These are phyloP conservation scores for Diachrysia chrysitis DNA, from an alignment of 2,888 invertebrate genomes.

Conservation along the genomic window DNA sequence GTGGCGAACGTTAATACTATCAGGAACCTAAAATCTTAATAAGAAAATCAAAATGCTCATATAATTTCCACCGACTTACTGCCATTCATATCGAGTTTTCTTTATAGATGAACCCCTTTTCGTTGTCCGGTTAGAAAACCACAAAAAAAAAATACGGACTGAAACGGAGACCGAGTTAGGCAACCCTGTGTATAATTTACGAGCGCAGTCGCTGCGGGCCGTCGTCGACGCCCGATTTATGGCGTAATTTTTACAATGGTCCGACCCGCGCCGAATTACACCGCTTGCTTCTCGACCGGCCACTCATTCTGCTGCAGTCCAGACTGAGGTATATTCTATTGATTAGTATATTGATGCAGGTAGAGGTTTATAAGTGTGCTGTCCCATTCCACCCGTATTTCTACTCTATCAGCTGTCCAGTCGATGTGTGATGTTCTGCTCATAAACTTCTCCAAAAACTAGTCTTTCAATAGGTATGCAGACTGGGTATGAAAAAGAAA, in stretches of 20 bases:
- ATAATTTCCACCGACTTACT: too few relatives aligned
- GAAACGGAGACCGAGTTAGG: constrained; percentile 23
- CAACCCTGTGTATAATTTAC: constrained; percentile 67
- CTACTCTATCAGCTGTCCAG: too few relatives aligned
- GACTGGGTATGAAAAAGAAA: too few relatives aligned
- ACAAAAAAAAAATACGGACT: constrained; percentile 8
- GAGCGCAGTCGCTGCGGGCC: constrained; percentile 70
- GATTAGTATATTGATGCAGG: not conserved
- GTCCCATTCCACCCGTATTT: not conserved
- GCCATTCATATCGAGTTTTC: too few relatives aligned
- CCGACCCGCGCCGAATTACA: constrained; percentile 69
- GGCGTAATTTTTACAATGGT: constrained; percentile 85
- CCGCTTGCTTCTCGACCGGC: constrained; percentile 61
- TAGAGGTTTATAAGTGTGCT: not conserved
- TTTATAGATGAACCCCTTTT: too few relatives aligned
- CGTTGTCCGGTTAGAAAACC: not conserved
- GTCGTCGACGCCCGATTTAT: constrained; percentile 76
- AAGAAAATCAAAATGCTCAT: too few relatives aligned
- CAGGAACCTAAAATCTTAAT: too few relatives aligned
- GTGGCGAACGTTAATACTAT: too few relatives aligned
- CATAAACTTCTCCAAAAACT: too few relatives aligned
- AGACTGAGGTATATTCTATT: not conserved
- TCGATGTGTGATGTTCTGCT: too few relatives aligned
- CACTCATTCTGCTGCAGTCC: constrained; percentile 30
- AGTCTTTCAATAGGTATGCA: too few relatives aligned